phyloP scores from a whole-genome alignment of 1,140 invertebrate genomes.

The Hestina assimilis region DNA sequence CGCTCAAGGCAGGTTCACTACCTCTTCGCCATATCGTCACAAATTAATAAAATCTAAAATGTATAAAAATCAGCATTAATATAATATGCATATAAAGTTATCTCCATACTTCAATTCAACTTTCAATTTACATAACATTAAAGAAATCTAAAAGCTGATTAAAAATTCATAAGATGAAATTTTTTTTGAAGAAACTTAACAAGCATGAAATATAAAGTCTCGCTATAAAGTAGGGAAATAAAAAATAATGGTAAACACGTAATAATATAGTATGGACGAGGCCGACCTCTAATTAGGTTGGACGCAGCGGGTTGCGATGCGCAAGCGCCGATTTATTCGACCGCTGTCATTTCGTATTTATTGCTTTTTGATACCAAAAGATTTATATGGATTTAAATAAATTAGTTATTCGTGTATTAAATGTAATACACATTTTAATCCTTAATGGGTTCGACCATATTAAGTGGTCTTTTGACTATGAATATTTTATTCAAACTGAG shows the following conservation, averaged over 20 bases:
- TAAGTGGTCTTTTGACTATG: too few relatives aligned
- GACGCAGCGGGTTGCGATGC: constrained; percentile 27
- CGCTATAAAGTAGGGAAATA: not conserved
- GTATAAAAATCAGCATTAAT: too few relatives aligned
- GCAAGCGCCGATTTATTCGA: constrained; percentile 55
- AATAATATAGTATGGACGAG: constrained; percentile 37
- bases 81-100: too few relatives aligned
- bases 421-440: too few relatives aligned
- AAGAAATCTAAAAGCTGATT: not conserved
- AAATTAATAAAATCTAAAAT: too few relatives aligned
- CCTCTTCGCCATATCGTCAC: too few relatives aligned
- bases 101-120: not conserved
- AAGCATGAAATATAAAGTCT: constrained; percentile 14
- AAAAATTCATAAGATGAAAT: constrained; percentile 9
- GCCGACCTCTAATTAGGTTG: constrained; percentile 50
- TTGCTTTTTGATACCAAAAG: constrained; percentile 36
- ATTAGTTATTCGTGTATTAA: not conserved
- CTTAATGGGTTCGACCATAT: too few relatives aligned
- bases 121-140: not conserved
- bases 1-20: too few relatives aligned
- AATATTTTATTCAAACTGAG: too few relatives aligned
- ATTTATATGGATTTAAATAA: constrained; percentile 28
- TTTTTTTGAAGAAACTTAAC: constrained; percentile 7
- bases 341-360: constrained; percentile 66
- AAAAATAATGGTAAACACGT: constrained; percentile 31